Percentiles rank a stretch among this genome's conserved stretches.
Conservation (phyloP, 37 sponge, comb jelly and placozoan species). For the Cladorhizidae sp. region DNA sequence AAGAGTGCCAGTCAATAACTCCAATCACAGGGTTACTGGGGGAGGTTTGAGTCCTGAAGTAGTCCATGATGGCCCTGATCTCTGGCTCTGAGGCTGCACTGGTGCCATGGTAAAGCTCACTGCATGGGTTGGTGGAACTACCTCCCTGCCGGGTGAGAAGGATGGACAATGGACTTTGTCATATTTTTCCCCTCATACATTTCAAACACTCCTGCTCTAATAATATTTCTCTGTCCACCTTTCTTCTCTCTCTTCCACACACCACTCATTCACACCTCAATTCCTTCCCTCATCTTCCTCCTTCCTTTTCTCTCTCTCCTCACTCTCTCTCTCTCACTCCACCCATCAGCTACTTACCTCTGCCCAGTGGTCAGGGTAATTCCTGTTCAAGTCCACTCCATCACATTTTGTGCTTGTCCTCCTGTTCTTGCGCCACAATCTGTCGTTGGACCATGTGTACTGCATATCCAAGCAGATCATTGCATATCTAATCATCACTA, state of each 20-base stretch:
- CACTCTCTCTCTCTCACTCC: too few species aligned
- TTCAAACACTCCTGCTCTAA: too few species aligned
- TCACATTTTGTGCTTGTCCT: conserved; percentile 31
- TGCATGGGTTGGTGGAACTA: conserved; percentile 64
- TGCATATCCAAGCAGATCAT: conserved; percentile 71
- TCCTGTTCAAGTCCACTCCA: conserved; percentile 88
- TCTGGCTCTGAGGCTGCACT: conserved; percentile 79
- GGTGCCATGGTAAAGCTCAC: conserved; percentile 75
- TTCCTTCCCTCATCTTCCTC: too few species aligned
- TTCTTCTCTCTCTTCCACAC: too few species aligned
- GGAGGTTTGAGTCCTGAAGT: conserved; percentile 48
- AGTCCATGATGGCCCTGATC: conserved; percentile 42
- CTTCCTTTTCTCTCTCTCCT: too few species aligned
- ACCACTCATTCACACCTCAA: too few species aligned
- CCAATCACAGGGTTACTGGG: conserved; percentile 41
- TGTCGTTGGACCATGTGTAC: conserved; percentile 69
- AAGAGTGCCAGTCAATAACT: conserved; percentile 85
- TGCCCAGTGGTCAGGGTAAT: conserved; percentile 45
- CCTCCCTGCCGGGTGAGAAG: conserved; percentile 47
- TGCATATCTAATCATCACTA: conserved; percentile 47
- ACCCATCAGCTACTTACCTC: background rate
- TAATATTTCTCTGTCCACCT: too few species aligned
- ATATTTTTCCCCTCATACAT: too few species aligned
- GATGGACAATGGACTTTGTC: too few species aligned
- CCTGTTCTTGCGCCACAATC: conserved; percentile 86